A percentile compares a stretch with the other conserved stretches of the same genome.
These are phyloP conservation scores for Xanthorhoe designata DNA, from an alignment of 2,888 invertebrate genomes.

Conservation along the genomic window DNA sequence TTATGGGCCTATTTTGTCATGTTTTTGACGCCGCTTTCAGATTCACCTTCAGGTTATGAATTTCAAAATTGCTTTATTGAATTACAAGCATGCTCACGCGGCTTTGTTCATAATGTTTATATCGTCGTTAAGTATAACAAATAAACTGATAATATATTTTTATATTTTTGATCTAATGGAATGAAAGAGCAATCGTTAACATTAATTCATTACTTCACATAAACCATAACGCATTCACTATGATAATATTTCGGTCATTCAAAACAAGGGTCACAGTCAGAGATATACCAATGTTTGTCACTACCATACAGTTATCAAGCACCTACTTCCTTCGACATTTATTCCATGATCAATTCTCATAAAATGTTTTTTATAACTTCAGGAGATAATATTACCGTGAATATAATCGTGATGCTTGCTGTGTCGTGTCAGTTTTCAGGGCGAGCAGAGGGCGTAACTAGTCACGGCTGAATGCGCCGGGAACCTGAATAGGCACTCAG, in stretches of 20 bases:
- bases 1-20: slow-evolving; percentile 82
- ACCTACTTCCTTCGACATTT: too few species aligned
- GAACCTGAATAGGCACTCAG: slow-evolving; percentile 21
- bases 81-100: slow-evolving; percentile 36
- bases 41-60: slow-evolving; percentile 56
- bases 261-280: too few species aligned
- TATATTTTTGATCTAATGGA: too few species aligned
- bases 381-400: neutral
- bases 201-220: too few species aligned
- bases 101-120: neutral
- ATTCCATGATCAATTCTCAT: too few species aligned
- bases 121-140: too few species aligned
- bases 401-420: slow-evolving; percentile 4
- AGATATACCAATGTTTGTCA: too few species aligned
- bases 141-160: too few species aligned
- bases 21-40: slow-evolving; percentile 72
- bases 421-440: slow-evolving; percentile 25
- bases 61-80: slow-evolving; percentile 56
- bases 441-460: slow-evolving; percentile 50
- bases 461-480: slow-evolving; percentile 55
- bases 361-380: neutral
- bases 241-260: too few species aligned
- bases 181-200: neutral
- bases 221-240: too few species aligned
- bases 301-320: too few species aligned